These are phyloP conservation scores for Radopholus similis DNA, from an alignment of 1,140 invertebrate genomes.

Conservation along the genomic window DNA sequence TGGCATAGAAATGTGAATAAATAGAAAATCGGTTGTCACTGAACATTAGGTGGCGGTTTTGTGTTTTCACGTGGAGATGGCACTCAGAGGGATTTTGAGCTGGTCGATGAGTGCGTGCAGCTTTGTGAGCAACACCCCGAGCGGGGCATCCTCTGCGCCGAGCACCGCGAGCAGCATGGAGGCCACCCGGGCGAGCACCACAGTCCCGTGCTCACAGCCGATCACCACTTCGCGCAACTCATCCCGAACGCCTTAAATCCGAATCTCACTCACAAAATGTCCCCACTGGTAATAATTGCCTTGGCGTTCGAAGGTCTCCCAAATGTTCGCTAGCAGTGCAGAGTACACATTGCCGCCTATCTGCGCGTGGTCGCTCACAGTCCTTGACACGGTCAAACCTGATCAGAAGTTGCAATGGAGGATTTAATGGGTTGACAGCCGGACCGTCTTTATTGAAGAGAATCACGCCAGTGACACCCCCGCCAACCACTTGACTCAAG, in stretches of 20 bases:
- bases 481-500: slow-evolving; percentile 27
- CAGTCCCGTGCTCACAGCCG: slow-evolving; percentile 24
- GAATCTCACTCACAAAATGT: background rate
- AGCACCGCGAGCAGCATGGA: slow-evolving; percentile 32
- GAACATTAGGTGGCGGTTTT: too few species aligned
- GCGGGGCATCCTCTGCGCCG: slow-evolving; percentile 12
- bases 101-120: slow-evolving; percentile 27
- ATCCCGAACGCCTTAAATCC: slow-evolving; percentile 25
- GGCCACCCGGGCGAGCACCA: slow-evolving; percentile 27
- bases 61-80: slow-evolving; percentile 12
- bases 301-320: slow-evolving; percentile 33
- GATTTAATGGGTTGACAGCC: background rate
- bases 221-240: slow-evolving; percentile 24
- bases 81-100: slow-evolving; percentile 22
- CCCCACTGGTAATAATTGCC: background rate
- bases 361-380: background rate
- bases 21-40: too few species aligned
- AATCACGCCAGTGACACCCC: slow-evolving; percentile 23
- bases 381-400: slow-evolving; percentile 14
- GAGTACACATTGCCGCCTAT: slow-evolving; percentile 30
- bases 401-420: background rate
- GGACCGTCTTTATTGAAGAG: slow-evolving; percentile 33
- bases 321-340: slow-evolving; percentile 29
- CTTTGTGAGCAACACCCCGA: slow-evolving; percentile 23
- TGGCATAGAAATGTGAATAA: too few species aligned